Percentiles rank a stretch among this genome's conserved stretches.
These are phyloP conservation scores for Apis mellifera DNA, from an alignment of 1,140 invertebrate genomes.

Conservation along the genomic window Amel_HAv3.1 CM009945.2:7008501-7009000, in stretches of 20 bases:
- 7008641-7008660: slow-evolving; percentile 71
- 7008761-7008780: slow-evolving; percentile 78
- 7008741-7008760: slow-evolving; percentile 76
- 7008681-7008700: slow-evolving; percentile 76
- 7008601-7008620: slow-evolving; percentile 79
- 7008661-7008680: slow-evolving; percentile 77
- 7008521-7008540: background rate
- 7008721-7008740: slow-evolving; percentile 74
- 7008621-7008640: slow-evolving; percentile 81
- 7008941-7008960: background rate
- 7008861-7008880: slow-evolving; percentile 79
- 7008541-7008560: slow-evolving; percentile 23
- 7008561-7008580: slow-evolving; percentile 27
- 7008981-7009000: no score
- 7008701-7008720: slow-evolving; percentile 82
- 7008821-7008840: slow-evolving; percentile 63
- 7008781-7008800: slow-evolving; percentile 79
- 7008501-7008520: background rate
- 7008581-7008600: slow-evolving; percentile 66
- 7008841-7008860: slow-evolving; percentile 81
- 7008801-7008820: slow-evolving; percentile 80
- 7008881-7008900: background rate
- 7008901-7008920: slow-evolving; percentile 20
- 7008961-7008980: no score
- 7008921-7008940: background rate